These are phyloP conservation scores for Pachypanchax playfairii DNA, from an alignment of 2,113 vertebrate species.

Conservation along the genomic window DNA sequence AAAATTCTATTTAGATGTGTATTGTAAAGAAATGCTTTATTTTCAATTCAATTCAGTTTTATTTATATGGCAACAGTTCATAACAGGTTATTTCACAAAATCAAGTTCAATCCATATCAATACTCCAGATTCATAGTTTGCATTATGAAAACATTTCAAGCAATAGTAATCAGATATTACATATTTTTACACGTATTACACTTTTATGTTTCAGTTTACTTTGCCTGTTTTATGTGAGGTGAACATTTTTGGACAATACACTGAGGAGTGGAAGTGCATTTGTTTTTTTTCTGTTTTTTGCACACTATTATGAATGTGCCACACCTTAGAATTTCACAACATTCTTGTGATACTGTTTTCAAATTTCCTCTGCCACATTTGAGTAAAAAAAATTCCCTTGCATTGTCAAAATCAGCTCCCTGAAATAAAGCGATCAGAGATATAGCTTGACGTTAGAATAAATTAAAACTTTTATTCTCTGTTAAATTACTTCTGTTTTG, in stretches of 20 bases:
- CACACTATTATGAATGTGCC: constrained; percentile 9
- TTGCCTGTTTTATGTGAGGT: constrained; percentile 23
- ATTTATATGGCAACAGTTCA: no score
- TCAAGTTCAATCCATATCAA: no score
- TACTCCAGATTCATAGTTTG: no score
- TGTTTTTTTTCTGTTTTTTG: neutral
- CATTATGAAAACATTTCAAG: no score
- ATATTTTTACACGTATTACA: no score
- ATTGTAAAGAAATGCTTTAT: constrained; percentile 39
- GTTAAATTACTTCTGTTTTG: constrained; percentile 24
- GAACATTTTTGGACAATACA: constrained; percentile 38
- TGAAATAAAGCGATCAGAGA: constrained; percentile 6
- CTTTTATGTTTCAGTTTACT: constrained; percentile 22
- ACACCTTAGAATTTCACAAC: constrained; percentile 19
- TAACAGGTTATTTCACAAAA: no score
- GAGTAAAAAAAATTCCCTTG: neutral
- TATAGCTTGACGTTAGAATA: neutral
- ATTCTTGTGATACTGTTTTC: constrained; percentile 17
- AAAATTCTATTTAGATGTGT: constrained; percentile 15
- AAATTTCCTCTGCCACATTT: constrained; percentile 1
- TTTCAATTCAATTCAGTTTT: constrained; percentile 28
- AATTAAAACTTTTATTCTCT: constrained; percentile 14
- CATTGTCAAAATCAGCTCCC: constrained; percentile 16
- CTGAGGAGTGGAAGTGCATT: neutral
- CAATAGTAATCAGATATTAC: no score